Conservation (phyloP, 2,113 vertebrate genomes). For the Podilymbus podiceps region DNA sequence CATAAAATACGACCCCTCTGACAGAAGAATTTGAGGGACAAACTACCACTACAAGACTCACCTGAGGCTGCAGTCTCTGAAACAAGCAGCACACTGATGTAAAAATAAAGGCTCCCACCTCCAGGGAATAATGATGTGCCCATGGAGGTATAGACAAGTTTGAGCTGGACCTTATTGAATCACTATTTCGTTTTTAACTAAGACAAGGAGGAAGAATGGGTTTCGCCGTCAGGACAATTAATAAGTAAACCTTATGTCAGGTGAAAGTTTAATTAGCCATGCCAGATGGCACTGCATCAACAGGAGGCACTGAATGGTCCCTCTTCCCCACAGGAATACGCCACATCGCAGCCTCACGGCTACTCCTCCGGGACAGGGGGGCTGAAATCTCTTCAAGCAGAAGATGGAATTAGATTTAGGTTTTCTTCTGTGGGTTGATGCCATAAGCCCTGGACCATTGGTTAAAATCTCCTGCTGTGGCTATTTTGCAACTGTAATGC, state of each 20-base stretch:
- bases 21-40: neutral
- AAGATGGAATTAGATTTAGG: neutral
- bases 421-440: neutral
- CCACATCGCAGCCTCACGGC: fast-evolving
- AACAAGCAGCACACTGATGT: neutral
- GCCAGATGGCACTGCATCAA: neutral
- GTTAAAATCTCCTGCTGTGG: neutral
- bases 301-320: neutral
- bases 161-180: neutral
- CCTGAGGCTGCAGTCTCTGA: neutral
- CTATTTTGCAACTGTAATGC: neutral
- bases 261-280: constrained; percentile 46
- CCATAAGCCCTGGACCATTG: neutral
- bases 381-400: neutral
- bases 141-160: neutral
- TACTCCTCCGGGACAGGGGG: neutral
- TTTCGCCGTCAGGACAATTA: neutral
- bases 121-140: neutral
- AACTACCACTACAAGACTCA: neutral
- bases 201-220: neutral
- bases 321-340: neutral
- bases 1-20: neutral
- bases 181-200: neutral
- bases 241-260: neutral
- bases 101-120: neutral